Evolutionary conservation across 2,797 vertebrate genomes (phyloP).

Genomic region (Anguilla marmorata): DNA sequence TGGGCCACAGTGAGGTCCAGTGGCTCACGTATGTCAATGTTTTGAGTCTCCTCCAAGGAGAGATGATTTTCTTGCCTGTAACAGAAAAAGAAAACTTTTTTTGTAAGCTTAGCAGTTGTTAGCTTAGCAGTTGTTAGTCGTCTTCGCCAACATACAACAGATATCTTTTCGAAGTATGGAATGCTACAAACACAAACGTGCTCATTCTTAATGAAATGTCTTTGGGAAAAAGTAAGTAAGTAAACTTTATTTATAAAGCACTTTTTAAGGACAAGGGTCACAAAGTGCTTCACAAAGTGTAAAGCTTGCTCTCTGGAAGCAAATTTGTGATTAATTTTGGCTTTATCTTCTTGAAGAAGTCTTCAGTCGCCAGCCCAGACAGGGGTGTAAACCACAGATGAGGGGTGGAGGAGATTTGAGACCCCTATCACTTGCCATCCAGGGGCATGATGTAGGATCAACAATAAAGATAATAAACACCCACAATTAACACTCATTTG

Average conservation of each 20-base stretch:
- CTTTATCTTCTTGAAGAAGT: slow-evolving; percentile 46
- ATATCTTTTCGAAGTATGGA: not conserved
- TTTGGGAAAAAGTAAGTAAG: not conserved
- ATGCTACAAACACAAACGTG: not conserved
- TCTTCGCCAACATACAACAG: not conserved
- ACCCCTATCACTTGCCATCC: not conserved
- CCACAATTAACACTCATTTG: too few species aligned
- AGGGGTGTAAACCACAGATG: not conserved
- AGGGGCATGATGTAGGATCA: not conserved
- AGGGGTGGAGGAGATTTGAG: not conserved
- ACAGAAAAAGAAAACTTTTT: not conserved
- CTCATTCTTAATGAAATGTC: not conserved
- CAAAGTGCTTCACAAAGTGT: too few species aligned
- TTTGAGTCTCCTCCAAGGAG: not conserved
- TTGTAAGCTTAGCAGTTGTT: not conserved
- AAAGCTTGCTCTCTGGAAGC: not conserved
- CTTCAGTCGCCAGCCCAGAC: not conserved
- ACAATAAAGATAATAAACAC: not conserved
- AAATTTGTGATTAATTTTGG: not conserved
- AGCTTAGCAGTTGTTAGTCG: not conserved
- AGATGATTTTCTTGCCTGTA: not conserved
- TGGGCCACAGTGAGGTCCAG: not conserved
- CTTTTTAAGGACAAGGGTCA: too few species aligned
- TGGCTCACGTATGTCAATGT: not conserved
- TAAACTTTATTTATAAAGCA: too few species aligned